Evolutionary conservation across 2,113 vertebrate genomes (phyloP).

Genomic region (Nettapus auritus): DNA sequence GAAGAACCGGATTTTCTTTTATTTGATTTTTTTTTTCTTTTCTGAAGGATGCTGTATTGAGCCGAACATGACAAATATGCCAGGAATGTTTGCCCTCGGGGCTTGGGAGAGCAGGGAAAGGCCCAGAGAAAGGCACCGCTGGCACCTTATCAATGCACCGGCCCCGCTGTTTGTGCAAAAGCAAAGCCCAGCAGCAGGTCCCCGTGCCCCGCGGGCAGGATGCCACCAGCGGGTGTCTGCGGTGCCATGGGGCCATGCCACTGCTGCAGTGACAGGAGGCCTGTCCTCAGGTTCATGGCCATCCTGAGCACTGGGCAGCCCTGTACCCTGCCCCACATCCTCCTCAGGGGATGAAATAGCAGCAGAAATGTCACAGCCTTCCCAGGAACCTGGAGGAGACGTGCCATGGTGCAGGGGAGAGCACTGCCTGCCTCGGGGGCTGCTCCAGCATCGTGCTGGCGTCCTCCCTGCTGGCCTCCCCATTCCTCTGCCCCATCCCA

Average conservation of each 20-base stretch:
- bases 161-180: background rate
- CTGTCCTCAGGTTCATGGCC: background rate
- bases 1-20: constrained; percentile 67
- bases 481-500: background rate
- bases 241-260: background rate
- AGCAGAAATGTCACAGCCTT: background rate
- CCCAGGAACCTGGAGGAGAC: rapidly evolving
- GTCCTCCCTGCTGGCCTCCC: background rate
- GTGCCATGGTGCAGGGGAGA: rapidly evolving
- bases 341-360: background rate
- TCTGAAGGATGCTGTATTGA: constrained; percentile 62
- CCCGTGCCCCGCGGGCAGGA: background rate
- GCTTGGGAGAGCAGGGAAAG: constrained; percentile 49
- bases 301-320: background rate
- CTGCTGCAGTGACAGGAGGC: rapidly evolving
- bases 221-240: background rate
- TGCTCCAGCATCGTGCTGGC: background rate
- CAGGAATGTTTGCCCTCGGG: constrained; percentile 70
- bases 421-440: rapidly evolving
- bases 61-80: constrained; percentile 62
- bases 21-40: constrained; percentile 36
- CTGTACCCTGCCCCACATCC: rapidly evolving
- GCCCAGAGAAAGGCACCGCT: constrained; percentile 31
- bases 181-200: background rate
- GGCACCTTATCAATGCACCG: constrained; percentile 33